Base-by-base conservation (phyloP, 2,113 vertebrate species). In the Conger conger region DNA sequence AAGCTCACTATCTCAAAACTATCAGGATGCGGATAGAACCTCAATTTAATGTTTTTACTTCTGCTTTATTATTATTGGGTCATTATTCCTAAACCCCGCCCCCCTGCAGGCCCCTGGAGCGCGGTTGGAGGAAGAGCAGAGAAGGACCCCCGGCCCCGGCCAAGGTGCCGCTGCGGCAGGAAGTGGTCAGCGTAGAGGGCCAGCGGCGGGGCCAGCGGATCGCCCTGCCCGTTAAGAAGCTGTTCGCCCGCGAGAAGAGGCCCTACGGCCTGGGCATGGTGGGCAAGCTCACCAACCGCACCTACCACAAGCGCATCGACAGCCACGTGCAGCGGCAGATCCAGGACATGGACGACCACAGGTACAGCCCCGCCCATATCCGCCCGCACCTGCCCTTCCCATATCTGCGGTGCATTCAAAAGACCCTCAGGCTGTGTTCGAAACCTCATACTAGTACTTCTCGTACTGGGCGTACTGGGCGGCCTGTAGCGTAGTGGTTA, bases 331-430 rank as follows among this genome's bases (percentile, higher is more conserved):
- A 98, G 86, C 95, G 97, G 86, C 98, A 99, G 93, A 99, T 99
- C 0, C 97, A 99, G 90, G 98, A 99, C 93, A 99, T 99, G 98
- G 98, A 99, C 0, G 97, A 99, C 90, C 98, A 99, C 91, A 96
- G 98, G 98, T 99, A 89, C 81, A 17, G 38, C 76, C 73, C 40
- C 13, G 4, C 82, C 4, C 0, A 13, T 20, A 18, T 60, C 23
- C n/a, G 36, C n/a, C 36, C 30, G 78, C 17, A 17, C 27, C 42
- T 79, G 23, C 11, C 45, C 45, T 13, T 50, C 9, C 45, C 45
- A 15, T 50, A 6, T 35, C 40, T 18, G 40, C 27, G n/a, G n/a
- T n/a, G n/a, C n/a, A n/a, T n/a, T n/a, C n/a, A n/a, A n/a, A n/a
- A n/a, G n/a, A n/a, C n/a, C n/a, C n/a, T n/a, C n/a, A n/a, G n/a